Evolutionary conservation across 2,113 vertebrate species (phyloP).

Genomic region (Petrocephalus microphthalmus): DNA sequence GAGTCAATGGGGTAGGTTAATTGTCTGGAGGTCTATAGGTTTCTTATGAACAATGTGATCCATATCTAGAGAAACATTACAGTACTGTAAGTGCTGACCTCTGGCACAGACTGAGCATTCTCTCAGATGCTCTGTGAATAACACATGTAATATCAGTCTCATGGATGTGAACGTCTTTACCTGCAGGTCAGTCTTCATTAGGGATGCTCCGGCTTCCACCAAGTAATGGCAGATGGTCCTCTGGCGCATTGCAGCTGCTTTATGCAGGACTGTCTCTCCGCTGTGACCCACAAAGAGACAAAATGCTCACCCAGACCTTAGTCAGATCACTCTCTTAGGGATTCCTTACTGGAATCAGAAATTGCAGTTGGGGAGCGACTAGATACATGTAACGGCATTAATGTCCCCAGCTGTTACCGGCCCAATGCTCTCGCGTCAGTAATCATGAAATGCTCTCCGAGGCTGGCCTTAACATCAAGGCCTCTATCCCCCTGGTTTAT

Average conservation of each 20-base stretch:
- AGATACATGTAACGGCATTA: background rate
- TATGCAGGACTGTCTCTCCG: slow-evolving; percentile 86
- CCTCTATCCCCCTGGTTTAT: too few relatives aligned
- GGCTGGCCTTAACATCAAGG: too few relatives aligned
- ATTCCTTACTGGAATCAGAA: background rate
- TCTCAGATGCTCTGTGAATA: background rate
- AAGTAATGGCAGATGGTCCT: slow-evolving; percentile 94
- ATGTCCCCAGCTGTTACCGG: too few relatives aligned
- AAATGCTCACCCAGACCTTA: background rate
- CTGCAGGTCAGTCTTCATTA: slow-evolving; percentile 96
- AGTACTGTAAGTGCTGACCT: background rate
- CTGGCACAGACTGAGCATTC: background rate
- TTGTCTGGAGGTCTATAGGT: background rate
- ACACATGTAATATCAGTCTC: background rate
- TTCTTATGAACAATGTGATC: background rate
- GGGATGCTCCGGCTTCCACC: slow-evolving; percentile 85
- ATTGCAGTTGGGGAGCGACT: background rate
- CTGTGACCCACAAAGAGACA: slow-evolving; percentile 49
- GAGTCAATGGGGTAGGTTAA: background rate
- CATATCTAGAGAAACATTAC: background rate
- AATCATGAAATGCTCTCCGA: too few relatives aligned
- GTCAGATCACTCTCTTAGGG: too few relatives aligned
- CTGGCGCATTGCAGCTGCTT: slow-evolving; percentile 82
- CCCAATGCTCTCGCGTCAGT: too few relatives aligned
- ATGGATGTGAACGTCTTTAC: slow-evolving; percentile 45